Evolutionary conservation across 1,140 invertebrate species (phyloP).

Genomic region (Drosophila eugracilis): DNA sequence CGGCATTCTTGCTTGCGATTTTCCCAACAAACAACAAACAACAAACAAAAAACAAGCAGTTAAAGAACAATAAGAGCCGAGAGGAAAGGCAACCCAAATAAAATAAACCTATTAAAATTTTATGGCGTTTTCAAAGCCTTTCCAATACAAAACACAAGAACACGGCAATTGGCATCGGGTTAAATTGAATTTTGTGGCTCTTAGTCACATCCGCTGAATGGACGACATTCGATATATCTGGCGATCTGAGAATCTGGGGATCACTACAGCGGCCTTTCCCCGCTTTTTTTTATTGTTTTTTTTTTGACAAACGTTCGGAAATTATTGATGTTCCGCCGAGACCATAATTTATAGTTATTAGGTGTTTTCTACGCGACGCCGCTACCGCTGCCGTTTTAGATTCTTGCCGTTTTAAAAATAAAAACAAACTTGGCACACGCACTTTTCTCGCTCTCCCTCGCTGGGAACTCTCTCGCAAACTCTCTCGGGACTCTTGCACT

Average conservation of each 20-base stretch:
- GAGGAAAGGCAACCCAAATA: conserved; percentile 35
- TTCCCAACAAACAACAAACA: conserved; percentile 19
- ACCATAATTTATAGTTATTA: conserved; percentile 48
- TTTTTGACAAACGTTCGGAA: conserved; percentile 12
- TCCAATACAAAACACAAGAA: conserved; percentile 16
- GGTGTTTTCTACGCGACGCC: conserved; percentile 15
- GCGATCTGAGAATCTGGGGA: background rate
- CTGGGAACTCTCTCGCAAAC: background rate
- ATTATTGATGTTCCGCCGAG: conserved; percentile 24
- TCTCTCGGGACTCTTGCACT: background rate
- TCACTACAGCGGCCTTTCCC: background rate
- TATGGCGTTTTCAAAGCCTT: conserved; percentile 59
- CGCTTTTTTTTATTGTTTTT: no score
- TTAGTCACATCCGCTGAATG: conserved; percentile 34
- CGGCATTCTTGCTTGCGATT: conserved; percentile 47
- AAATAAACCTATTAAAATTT: conserved; percentile 62
- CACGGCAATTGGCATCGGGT: conserved; percentile 23
- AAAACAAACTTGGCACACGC: conserved; percentile 55
- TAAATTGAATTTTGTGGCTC: conserved; percentile 42
- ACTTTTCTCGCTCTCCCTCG: conserved; percentile 30
- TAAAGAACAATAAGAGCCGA: conserved; percentile 23
- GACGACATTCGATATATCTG: conserved; percentile 2
- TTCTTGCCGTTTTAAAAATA: conserved; percentile 53
- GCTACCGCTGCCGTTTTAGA: conserved; percentile 23
- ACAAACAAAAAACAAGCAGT: conserved; percentile 7